These are phyloP conservation scores for Arctocebus calabarensis DNA, from an alignment of 2,797 vertebrate species.

Conservation along the genomic window DNA sequence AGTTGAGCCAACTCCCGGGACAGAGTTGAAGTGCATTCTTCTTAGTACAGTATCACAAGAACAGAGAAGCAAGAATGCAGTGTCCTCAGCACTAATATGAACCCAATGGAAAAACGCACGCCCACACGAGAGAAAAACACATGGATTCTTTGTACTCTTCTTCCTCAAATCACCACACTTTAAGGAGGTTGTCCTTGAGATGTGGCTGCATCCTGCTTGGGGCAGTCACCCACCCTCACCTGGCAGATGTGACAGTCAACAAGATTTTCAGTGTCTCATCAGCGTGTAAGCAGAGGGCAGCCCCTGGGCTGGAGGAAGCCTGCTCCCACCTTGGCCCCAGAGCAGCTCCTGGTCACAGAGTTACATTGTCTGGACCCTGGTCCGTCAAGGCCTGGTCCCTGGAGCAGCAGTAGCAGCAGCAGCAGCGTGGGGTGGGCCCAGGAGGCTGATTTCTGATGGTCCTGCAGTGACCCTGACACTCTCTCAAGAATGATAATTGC, in stretches of 20 bases:
- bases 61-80: no score
- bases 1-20: no score
- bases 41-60: no score
- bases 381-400: not conserved
- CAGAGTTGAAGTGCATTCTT: no score
- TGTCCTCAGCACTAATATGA: no score
- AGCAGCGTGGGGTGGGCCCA: not conserved
- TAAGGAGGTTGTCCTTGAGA: not conserved
- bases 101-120: no score
- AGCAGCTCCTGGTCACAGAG: not conserved
- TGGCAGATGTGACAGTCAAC: not conserved
- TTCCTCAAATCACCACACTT: not conserved
- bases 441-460: not conserved
- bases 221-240: not conserved
- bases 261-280: no score
- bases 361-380: not conserved
- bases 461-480: rapidly evolving
- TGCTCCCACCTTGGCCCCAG: rapidly evolving
- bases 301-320: no score
- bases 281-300: rapidly evolving
- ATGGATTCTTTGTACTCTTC: not conserved
- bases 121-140: no score
- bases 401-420: not conserved
- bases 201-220: not conserved
- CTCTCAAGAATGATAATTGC: rapidly evolving